phyloP scores from a whole-genome alignment of 2,888 invertebrate genomes.

The Petrophora chlorosata region DNA sequence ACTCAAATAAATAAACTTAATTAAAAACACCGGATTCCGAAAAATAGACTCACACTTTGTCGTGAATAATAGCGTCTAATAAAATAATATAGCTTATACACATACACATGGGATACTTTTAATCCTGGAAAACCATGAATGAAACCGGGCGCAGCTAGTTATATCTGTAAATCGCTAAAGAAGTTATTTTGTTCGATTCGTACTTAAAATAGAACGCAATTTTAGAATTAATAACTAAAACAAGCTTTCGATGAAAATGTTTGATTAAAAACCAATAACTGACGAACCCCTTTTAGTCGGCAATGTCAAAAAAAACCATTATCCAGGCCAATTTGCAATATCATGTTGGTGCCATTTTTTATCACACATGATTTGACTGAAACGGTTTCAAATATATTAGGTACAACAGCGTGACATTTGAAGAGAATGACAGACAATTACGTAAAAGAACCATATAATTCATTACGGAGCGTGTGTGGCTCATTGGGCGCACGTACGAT shows the following conservation, averaged over 20 bases:
- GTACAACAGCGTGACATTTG: constrained; percentile 1
- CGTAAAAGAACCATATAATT: background rate
- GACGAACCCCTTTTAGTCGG: background rate
- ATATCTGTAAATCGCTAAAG: too few species aligned
- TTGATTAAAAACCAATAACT: constrained; percentile 16
- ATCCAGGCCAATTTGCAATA: constrained; percentile 27
- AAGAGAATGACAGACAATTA: constrained; percentile 3
- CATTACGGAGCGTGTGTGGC: too few species aligned
- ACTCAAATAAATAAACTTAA: too few species aligned
- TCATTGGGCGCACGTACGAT: too few species aligned
- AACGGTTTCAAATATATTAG: constrained; percentile 21
- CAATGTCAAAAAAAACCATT: constrained; percentile 16
- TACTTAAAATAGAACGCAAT: background rate
- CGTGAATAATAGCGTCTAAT: too few species aligned
- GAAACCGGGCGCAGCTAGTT: too few species aligned
- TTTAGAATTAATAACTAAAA: constrained; percentile 3
- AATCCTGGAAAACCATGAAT: too few species aligned
- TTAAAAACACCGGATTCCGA: too few species aligned
- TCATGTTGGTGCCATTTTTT: constrained; percentile 23
- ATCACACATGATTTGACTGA: constrained; percentile 16
- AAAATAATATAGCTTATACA: too few species aligned
- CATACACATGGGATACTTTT: too few species aligned
- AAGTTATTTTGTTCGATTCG: too few species aligned
- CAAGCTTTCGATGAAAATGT: constrained; percentile 8
- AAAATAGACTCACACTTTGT: too few species aligned